Evolutionary conservation across 2,113 vertebrate species (phyloP), one percentile per base, ranked within the genome.

Genomic region (Nannospalax galili): DNA sequence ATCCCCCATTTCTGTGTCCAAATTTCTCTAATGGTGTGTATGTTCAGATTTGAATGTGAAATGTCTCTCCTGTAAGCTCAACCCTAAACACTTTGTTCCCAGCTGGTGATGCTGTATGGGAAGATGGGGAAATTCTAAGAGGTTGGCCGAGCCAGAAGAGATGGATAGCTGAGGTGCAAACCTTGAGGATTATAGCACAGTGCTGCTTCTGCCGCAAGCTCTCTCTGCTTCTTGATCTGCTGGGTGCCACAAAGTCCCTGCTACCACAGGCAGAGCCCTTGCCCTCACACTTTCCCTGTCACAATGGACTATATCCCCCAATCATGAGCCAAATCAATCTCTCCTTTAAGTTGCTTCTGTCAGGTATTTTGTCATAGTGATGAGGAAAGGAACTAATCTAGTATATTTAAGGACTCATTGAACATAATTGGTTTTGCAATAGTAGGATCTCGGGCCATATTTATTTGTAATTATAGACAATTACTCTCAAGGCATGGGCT

Each of bases 391-490:
- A 72, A 40, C 2, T 52, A 48, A 37, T 72, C 67, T 48, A 2
- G 7, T 40, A 48, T 87, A 87, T 94, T 92, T 81, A 88, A 73
- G n/a, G 45, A 96, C 84, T 81, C 45, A 62, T n/a, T 86, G 42
- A 52, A 70, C 30, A 85, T 56, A 77, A 77, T 52, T 92, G 32
- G 32, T 80, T 94, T 91, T 88, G 56, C 26, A 94, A 74, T 40
- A 65, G 88, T 58, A 70, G 65, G 58, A 87, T 64, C 37, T 77
- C 48, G 15, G 62, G 92, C 48, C 30, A 32, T 88, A 80, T 91
- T 95, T 91, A 80, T 42, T 92, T 91, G 35, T 84, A 94, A 92
- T 93, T 91, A 96, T 3, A 74, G 65, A 65, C 40, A 72, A 60
- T 94, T 93, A 45, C 40, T 95, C 26, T 92, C 56, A 35, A 93